Evolutionary conservation across 2,888 invertebrate species (phyloP), one percentile per base, ranked within the genome.

Genomic region (Copidosoma aretas): DNA sequence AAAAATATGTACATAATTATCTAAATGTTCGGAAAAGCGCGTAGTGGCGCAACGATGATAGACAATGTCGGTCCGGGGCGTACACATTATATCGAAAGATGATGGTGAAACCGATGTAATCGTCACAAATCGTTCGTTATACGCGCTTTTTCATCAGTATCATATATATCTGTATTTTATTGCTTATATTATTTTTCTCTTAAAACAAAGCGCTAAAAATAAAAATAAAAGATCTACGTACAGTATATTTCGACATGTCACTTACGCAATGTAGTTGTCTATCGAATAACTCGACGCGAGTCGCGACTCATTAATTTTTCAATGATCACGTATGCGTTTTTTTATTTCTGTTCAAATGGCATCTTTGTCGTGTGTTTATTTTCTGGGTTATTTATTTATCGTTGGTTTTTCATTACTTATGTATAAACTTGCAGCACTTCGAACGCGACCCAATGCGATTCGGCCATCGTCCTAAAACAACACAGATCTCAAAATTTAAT

Each of bases 1-100:
- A 64, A 71, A 71, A 68, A 68, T 71, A 71, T 71, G 57, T 71
- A 71, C 68, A 71, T 46, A 49, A 60, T 64, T 62, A n/a, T 32
- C 25, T 22, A 68, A 60, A 56, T n/a, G 1, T 19, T 17, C 32
- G 39, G 41, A 17, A 57, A 41, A 41, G n/a, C 24, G 22, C n/a
- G 22, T 19, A 57, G 60, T 56, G 15, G 1, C n/a, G 32, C 57
- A 59, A 58, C 43, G 19, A 41, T 51, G 32, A 24, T 66, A 43
- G n/a, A 49, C 10, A 24, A 49, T 25, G n/a, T n/a, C 64, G 46
- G 24, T 15, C 22, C 57, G 64, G 58, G 66, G 68, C 56, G 64
- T 71, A 67, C 63, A 71, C 70, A 62, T 49, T n/a, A 61, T 68
- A 57, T 24, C 52, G 1, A 52, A 60, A n/a, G n/a, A n/a, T n/a